These are phyloP conservation scores for Scaptomyza reducta DNA, from an alignment of 2,888 invertebrate species.

Conservation along the genomic window DNA sequence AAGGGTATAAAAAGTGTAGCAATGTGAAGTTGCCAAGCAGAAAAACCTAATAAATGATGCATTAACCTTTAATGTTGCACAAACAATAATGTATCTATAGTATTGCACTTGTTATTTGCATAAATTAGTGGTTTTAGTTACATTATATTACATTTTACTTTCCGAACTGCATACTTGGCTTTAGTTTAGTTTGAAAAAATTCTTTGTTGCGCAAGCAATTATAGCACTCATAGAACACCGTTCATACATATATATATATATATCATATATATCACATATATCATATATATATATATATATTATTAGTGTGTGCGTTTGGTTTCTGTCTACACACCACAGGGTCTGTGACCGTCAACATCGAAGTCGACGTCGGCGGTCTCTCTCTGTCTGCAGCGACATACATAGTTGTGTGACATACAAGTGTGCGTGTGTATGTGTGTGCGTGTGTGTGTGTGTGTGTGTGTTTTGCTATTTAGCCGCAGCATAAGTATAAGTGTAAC, in stretches of 20 bases:
- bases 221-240: slow-evolving; percentile 18
- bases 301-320: slow-evolving; percentile 1
- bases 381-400: slow-evolving; percentile 27
- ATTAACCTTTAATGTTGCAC: too few species aligned
- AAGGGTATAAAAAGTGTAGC: too few species aligned
- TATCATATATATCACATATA: too few species aligned
- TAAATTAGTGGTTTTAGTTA: neutral
- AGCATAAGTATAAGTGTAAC: slow-evolving; percentile 60
- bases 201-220: slow-evolving; percentile 29
- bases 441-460: slow-evolving; percentile 13
- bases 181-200: neutral
- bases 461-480: slow-evolving; percentile 47
- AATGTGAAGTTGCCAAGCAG: too few species aligned
- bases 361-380: neutral
- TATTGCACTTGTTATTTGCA: too few species aligned
- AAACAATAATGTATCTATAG: too few species aligned
- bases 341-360: slow-evolving; percentile 20
- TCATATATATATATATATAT: slow-evolving; percentile 21
- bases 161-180: slow-evolving; percentile 4
- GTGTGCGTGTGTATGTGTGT: slow-evolving; percentile 2
- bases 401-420: neutral
- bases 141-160: too few species aligned
- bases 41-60: too few species aligned
- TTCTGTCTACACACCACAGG: slow-evolving; percentile 1
- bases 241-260: neutral